Conservation (phyloP, 2,113 vertebrate genomes). For the Oxygymnocypris stewartii region DNA sequence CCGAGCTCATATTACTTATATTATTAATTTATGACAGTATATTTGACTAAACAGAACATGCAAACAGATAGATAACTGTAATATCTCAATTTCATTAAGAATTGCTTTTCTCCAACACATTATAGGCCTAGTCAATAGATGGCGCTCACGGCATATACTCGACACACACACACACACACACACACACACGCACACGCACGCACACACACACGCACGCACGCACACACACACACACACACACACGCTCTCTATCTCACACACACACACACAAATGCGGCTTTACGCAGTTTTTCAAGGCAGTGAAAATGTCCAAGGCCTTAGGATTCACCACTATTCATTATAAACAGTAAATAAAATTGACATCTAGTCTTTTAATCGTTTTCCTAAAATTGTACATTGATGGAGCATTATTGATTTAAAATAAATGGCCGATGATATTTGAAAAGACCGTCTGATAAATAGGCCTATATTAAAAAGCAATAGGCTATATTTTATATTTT, state of each 20-base stretch:
- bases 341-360: neutral
- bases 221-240: constrained; percentile 1
- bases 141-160: constrained; percentile 1
- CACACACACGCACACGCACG: neutral
- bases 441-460: neutral
- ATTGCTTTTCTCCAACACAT: neutral
- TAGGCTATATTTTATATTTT: neutral
- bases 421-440: neutral
- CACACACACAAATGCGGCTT: neutral
- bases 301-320: neutral
- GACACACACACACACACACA: neutral
- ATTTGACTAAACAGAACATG: neutral
- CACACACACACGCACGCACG: neutral
- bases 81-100: neutral
- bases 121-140: constrained; percentile 1
- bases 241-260: too few relatives aligned
- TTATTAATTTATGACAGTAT: neutral
- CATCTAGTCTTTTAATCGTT: neutral
- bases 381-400: neutral
- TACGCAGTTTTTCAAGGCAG: neutral
- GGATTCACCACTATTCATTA: neutral
- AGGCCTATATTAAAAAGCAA: neutral
- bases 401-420: neutral
- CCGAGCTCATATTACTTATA: neutral
- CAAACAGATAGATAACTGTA: neutral